Evolutionary conservation across 2,797 vertebrate species (phyloP).

Genomic region (Cyclura pinguis): DNA sequence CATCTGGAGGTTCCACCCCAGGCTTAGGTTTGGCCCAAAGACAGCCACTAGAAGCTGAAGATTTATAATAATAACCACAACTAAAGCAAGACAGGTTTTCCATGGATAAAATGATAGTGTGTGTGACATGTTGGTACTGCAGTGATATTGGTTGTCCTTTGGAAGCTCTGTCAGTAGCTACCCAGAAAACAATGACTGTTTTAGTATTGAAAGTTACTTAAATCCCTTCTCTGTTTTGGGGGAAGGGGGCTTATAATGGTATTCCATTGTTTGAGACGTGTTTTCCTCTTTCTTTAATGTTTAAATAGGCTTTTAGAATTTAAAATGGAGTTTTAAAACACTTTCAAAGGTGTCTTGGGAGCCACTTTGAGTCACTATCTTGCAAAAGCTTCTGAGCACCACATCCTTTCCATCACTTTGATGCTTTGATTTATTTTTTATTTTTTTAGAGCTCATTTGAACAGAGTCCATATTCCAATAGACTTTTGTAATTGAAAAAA

Average conservation of each 20-base stretch:
- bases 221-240: background rate
- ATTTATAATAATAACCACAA: background rate
- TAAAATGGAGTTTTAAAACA: slow-evolving; percentile 67
- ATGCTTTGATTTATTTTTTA: slow-evolving; percentile 77
- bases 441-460: slow-evolving; percentile 76
- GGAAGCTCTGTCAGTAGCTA: background rate
- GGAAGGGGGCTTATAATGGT: background rate
- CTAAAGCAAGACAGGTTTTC: background rate
- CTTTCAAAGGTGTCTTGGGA: slow-evolving; percentile 66
- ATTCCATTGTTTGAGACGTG: slow-evolving; percentile 12
- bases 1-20: too few relatives aligned
- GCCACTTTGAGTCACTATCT: slow-evolving; percentile 59
- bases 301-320: slow-evolving; percentile 65
- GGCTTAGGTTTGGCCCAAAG: too few relatives aligned
- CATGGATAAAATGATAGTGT: background rate
- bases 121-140: background rate
- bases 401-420: slow-evolving; percentile 58
- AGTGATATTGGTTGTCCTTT: background rate
- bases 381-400: slow-evolving; percentile 53
- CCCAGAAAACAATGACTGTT: background rate
- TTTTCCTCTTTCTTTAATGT: background rate
- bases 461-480: slow-evolving; percentile 68
- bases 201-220: background rate
- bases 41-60: background rate
- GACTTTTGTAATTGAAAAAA: slow-evolving; percentile 69